Evolutionary conservation across 1,140 invertebrate genomes (phyloP).

Genomic region (Physella acuta): DNA sequence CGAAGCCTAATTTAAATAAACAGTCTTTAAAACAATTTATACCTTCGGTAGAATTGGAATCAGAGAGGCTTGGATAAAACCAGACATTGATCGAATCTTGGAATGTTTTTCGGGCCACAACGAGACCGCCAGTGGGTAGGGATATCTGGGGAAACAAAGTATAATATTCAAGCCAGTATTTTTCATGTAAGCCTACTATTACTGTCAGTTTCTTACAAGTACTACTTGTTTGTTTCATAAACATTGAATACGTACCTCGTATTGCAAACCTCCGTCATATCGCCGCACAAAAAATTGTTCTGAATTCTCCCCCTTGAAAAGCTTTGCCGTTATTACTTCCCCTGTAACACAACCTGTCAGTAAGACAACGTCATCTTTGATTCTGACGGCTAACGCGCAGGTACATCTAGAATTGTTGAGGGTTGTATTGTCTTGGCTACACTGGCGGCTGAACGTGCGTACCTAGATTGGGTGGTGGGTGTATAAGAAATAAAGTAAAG

Average conservation of each 20-base stretch:
- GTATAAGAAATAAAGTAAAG: too few species aligned
- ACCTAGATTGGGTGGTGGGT: conserved; percentile 14
- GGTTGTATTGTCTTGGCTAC: conserved; percentile 10
- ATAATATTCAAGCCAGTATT: too few species aligned
- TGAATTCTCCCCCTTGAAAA: conserved; percentile 35
- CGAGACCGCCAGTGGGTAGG: conserved; percentile 41
- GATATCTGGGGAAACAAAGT: conserved; percentile 32
- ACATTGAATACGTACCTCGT: conserved; percentile 31
- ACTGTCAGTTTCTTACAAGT: too few species aligned
- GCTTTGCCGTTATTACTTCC: conserved; percentile 26
- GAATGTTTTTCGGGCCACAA: conserved; percentile 32
- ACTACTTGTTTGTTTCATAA: too few species aligned
- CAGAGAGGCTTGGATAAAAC: conserved; percentile 39
- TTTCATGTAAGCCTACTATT: too few species aligned
- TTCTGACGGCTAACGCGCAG: conserved; percentile 45
- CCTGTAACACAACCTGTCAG: conserved; percentile 28
- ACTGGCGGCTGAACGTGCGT: conserved; percentile 27
- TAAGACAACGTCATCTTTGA: conserved; percentile 46
- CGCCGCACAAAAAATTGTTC: conserved; percentile 28
- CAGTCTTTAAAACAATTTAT: not conserved
- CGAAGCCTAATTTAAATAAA: too few species aligned
- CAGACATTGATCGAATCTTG: conserved; percentile 43
- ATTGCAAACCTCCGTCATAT: conserved; percentile 35
- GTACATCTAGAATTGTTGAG: conserved; percentile 34
- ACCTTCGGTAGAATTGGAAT: conserved; percentile 37